A percentile compares a stretch with the other conserved stretches of the same genome.
These are phyloP conservation scores for Palythoa grandis DNA, from an alignment of 92 coral and sea anemone genomes.

Conservation along the genomic window DNA sequence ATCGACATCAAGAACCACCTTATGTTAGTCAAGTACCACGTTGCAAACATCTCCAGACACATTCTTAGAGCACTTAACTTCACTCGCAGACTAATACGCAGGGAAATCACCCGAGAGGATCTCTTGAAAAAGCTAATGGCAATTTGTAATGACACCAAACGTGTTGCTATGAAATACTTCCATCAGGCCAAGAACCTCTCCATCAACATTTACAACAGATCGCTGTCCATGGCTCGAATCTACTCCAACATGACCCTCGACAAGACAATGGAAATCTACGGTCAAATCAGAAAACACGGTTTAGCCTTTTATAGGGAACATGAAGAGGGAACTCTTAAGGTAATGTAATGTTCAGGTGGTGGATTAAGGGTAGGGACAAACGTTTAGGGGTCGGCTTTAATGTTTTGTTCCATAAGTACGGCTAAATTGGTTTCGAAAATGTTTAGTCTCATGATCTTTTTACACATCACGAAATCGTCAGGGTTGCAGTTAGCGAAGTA, in stretches of 20 bases:
- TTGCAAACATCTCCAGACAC: conserved; percentile 46
- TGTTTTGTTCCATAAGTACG: too few species aligned
- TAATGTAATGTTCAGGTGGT: not conserved
- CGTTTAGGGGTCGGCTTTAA: too few species aligned
- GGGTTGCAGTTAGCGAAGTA: too few species aligned
- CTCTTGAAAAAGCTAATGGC: conserved; percentile 70
- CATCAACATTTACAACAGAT: conserved; percentile 43
- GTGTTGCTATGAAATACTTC: conserved; percentile 61
- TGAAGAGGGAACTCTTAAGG: conserved; percentile 55
- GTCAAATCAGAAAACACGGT: conserved; percentile 44
- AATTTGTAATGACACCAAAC: conserved; percentile 56
- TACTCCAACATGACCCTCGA: conserved; percentile 59
- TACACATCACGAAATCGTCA: too few species aligned
- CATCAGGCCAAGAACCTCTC: conserved; percentile 63
- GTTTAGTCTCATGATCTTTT: too few species aligned
- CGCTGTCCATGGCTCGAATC: conserved; percentile 24
- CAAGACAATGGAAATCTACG: conserved; percentile 60
- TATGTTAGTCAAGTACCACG: conserved; percentile 50
- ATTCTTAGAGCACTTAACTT: conserved; percentile 64
- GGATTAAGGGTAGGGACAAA: too few species aligned
- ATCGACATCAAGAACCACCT: conserved; percentile 67
- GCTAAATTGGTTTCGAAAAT: too few species aligned
- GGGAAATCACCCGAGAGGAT: conserved; percentile 68
- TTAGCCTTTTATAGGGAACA: conserved; percentile 71
- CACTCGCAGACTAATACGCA: conserved; percentile 63